Evolutionary conservation across 2,797 vertebrate genomes (phyloP).

Genomic region (Amphiprion clarkii): DNA sequence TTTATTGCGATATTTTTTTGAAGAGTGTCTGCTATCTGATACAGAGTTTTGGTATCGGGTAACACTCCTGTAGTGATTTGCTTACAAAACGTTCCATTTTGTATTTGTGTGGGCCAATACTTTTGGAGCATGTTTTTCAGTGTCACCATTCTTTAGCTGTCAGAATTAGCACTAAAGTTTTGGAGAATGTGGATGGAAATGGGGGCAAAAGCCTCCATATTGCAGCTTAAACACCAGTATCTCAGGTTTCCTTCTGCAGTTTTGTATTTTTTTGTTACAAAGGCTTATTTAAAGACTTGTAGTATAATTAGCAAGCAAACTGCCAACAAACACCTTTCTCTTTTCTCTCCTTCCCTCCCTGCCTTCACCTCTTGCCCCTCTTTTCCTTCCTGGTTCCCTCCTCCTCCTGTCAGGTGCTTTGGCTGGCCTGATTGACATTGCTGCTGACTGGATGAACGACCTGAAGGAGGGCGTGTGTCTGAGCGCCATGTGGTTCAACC

Average conservation of each 20-base stretch:
- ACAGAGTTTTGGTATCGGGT: background rate
- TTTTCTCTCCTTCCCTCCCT: background rate
- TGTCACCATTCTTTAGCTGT: background rate
- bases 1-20: background rate
- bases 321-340: slow-evolving; percentile 2
- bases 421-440: slow-evolving; percentile 98
- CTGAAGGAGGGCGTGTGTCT: slow-evolving; percentile 98
- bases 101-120: too few species aligned
- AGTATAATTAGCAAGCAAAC: slow-evolving; percentile 9
- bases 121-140: too few species aligned
- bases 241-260: background rate
- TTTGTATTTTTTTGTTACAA: background rate
- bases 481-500: slow-evolving; percentile 97
- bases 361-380: slow-evolving; percentile 8
- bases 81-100: background rate
- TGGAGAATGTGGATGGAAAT: too few species aligned
- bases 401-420: slow-evolving; percentile 88
- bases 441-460: slow-evolving; percentile 99
- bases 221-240: background rate
- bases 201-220: background rate
- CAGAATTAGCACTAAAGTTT: background rate
- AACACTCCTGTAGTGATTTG: background rate
- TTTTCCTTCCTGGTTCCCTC: slow-evolving; percentile 6
- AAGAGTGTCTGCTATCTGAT: background rate
- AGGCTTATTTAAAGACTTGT: background rate